Base-by-base conservation (phyloP, 2,113 vertebrate species). In the Rhineura floridana region DNA sequence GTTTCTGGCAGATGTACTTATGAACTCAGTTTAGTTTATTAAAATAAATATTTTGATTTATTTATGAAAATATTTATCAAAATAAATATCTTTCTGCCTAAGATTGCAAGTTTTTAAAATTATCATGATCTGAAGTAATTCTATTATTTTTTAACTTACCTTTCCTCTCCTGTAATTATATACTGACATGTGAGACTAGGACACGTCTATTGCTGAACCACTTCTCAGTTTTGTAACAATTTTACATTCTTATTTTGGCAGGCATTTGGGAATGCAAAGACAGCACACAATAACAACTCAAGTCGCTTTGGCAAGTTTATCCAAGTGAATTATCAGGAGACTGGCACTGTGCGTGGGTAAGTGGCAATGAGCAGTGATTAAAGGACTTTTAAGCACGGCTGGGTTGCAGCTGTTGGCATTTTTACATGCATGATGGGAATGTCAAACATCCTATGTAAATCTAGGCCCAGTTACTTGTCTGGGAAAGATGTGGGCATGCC, bases 261-360 rank as follows among this genome's bases (percentile, higher is more conserved):
- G 99, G 99, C 99, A 1, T 99, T 99, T 97, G 99, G 99, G 92
- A 99, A 99, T 73, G 99, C 99, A 4, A 99, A 99, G 95, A 99
- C 99, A 0, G 99, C 99, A 30, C 99, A 99, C 91, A 99, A 99
- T 93, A 99, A 99, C 96, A 99, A 99, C 96, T 99, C 99, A 1
- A 99, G 99, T 94, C 98, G 99, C 89, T 99, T 99, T 83, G 99
- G 99, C 87, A 99, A 99, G 89, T 99, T 99, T 95, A 99, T 99
- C 93, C 99, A 99, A 95, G 99, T 99, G 93, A 99, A 99, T 94
- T 99, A 99, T 93, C 98, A 99, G 96, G 99, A 99, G 97, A 99
- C 98, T 0, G 99, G 99, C 96, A 99, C 98, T 0, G 99, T 99
- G 78, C 96, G 99, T 92, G 99, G 99, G 99, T 99, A 93, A 99